Evolutionary conservation across 2,113 vertebrate genomes (phyloP), one percentile per base, ranked within the genome.

Genomic region (Glaucidium brasilianum): DNA sequence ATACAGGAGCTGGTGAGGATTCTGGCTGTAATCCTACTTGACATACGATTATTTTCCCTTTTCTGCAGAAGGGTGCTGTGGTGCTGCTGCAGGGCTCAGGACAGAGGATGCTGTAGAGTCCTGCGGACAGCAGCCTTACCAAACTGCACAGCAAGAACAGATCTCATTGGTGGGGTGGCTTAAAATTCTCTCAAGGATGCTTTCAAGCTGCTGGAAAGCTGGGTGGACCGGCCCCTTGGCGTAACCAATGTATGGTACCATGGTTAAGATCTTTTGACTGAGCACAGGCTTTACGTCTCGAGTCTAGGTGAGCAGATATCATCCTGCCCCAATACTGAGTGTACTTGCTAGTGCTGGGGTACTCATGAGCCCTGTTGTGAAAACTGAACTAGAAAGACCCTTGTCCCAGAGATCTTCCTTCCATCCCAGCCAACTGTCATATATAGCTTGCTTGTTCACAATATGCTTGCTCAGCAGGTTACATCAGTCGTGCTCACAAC

Each of bases 221-320:
- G 79, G 13, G n/a, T 64, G 43, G 49, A 47, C 14, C 1, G 2
- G 41, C 56, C n/a, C 35, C 50, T 35, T 39, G 60, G 18, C 0
- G 0, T 53, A 66, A n/a, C n/a, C 49, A 50, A 2, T 1, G 1
- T 32, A 7, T 0, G 0, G 53, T 41, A 11, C 27, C 10, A 2
- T 6, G 45, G 21, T 32, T 50, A 43, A 27, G 22, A 14, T 69
- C 18, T 63, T 72, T 11, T 35, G 41, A 4, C 34, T 6, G 67
- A 67, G 56, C 50, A 3, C 21, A 4, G 47, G 30, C 39, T 63
- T 74, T n/a, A 29, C 7, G 1, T 50, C 30, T 55, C 3, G 1
- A 16, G 10, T 30, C 15, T 58, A 13, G 15, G 45, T 59, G n/a
- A 32, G 59, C 78, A 53, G 58, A 64, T 34, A 30, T 49, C n/a